Conservation (phyloP, 2,888 invertebrate genomes). For the Latrodectus elegans region DNA sequence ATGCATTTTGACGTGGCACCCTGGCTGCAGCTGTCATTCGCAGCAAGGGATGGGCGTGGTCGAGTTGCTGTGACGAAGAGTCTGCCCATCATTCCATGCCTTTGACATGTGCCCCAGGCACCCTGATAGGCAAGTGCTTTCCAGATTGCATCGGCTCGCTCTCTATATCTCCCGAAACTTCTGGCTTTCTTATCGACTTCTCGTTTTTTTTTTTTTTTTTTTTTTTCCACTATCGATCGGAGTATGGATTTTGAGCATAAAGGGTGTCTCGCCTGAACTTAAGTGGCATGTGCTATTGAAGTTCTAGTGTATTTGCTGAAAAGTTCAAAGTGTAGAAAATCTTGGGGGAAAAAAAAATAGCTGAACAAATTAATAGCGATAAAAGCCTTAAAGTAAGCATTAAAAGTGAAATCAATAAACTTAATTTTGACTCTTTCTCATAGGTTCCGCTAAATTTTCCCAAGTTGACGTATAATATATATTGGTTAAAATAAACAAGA, state of each 20-base stretch:
- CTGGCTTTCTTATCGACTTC: not conserved
- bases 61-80: slow-evolving; percentile 39
- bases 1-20: slow-evolving; percentile 3
- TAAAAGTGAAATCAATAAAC: too few relatives aligned
- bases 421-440: too few relatives aligned
- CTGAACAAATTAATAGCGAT: not conserved
- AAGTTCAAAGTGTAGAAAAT: too few relatives aligned
- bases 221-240: slow-evolving; percentile 6
- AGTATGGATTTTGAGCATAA: slow-evolving; percentile 8
- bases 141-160: slow-evolving; percentile 2
- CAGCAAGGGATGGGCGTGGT: slow-evolving; percentile 51
- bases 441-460: too few relatives aligned
- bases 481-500: too few relatives aligned
- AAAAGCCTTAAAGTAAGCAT: too few relatives aligned
- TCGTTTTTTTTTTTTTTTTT: not conserved
- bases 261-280: not conserved
- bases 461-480: too few relatives aligned
- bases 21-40: slow-evolving; percentile 38
- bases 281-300: too few relatives aligned
- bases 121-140: slow-evolving; percentile 5
- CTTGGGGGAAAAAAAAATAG: not conserved
- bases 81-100: slow-evolving; percentile 39
- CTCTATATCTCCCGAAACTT: not conserved
- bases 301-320: too few relatives aligned
- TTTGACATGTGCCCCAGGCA: slow-evolving; percentile 49